These are phyloP conservation scores for Ips nitidus DNA, from an alignment of 1,140 invertebrate genomes.

Conservation along the genomic window DNA sequence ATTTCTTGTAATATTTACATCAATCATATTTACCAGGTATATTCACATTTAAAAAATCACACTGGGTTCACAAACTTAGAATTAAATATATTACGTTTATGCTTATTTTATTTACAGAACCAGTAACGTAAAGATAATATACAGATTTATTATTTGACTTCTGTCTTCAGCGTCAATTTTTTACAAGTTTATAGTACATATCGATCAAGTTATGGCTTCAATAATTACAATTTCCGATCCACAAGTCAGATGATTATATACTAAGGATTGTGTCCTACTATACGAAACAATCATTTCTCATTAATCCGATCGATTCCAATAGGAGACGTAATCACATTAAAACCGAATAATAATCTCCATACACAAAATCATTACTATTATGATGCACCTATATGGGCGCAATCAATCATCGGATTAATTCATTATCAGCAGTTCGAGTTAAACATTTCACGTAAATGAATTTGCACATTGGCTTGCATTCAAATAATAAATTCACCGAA, in stretches of 20 bases:
- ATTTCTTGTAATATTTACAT: slow-evolving; percentile 42
- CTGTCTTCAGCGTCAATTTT: no score
- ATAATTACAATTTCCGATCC: no score
- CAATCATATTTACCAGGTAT: slow-evolving; percentile 40
- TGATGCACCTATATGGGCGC: not conserved
- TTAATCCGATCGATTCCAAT: no score
- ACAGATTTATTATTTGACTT: no score
- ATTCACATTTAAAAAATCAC: slow-evolving; percentile 46
- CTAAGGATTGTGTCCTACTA: no score
- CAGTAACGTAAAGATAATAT: not conserved
- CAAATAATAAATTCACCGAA: not conserved
- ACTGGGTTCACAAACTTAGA: slow-evolving; percentile 38
- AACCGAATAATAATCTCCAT: not conserved
- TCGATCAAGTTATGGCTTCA: no score
- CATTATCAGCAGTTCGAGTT: not conserved
- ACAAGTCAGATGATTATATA: no score
- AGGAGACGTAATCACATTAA: no score
- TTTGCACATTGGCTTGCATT: not conserved
- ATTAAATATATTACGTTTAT: not conserved
- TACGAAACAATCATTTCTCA: no score
- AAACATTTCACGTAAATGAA: not conserved
- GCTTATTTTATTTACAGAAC: not conserved
- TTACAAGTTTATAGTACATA: no score
- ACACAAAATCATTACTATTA: not conserved
- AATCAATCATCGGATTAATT: slow-evolving; percentile 5